Evolutionary conservation across 1,140 invertebrate genomes (phyloP).

Genomic region (Lepidurus packardi): DNA sequence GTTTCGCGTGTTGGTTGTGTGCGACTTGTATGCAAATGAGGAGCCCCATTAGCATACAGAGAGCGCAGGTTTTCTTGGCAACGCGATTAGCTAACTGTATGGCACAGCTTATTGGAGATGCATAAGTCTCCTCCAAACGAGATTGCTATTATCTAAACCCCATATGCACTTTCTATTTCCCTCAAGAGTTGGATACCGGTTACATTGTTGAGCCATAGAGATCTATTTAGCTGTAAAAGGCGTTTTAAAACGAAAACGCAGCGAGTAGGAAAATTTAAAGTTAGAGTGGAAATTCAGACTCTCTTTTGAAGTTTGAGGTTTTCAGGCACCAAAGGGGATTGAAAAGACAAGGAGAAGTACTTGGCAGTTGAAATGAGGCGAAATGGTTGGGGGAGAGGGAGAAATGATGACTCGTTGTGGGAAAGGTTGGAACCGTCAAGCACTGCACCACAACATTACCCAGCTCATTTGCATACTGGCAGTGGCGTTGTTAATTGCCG

Average conservation of each 20-base stretch:
- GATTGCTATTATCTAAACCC: conserved; percentile 14
- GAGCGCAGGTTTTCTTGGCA: background rate
- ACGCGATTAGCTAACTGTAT: conserved; percentile 11
- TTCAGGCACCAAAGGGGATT: background rate
- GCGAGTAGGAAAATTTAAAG: background rate
- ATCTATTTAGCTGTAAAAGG: background rate
- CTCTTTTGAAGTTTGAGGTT: conserved; percentile 22
- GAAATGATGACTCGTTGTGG: conserved; percentile 5
- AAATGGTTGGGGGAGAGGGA: background rate
- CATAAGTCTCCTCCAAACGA: background rate
- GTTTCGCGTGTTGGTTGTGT: conserved; percentile 10
- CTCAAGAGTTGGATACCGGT: conserved; percentile 2
- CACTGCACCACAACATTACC: conserved; percentile 6
- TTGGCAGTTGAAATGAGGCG: conserved; percentile 12
- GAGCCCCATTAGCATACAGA: conserved; percentile 14
- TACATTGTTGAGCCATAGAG: background rate
- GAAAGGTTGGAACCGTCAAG: background rate
- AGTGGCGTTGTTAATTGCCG: conserved; percentile 21
- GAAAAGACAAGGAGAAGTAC: conserved; percentile 2
- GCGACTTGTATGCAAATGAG: background rate
- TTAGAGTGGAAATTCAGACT: conserved; percentile 11
- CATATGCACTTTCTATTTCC: background rate
- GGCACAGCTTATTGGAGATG: conserved; percentile 15
- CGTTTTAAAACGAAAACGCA: background rate
- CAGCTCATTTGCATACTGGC: conserved; percentile 17